A percentile compares a stretch with the other conserved stretches of the same genome.
These are phyloP conservation scores for Ictalurus furcatus DNA, from an alignment of 2,113 vertebrate genomes.

Conservation along the genomic window DNA sequence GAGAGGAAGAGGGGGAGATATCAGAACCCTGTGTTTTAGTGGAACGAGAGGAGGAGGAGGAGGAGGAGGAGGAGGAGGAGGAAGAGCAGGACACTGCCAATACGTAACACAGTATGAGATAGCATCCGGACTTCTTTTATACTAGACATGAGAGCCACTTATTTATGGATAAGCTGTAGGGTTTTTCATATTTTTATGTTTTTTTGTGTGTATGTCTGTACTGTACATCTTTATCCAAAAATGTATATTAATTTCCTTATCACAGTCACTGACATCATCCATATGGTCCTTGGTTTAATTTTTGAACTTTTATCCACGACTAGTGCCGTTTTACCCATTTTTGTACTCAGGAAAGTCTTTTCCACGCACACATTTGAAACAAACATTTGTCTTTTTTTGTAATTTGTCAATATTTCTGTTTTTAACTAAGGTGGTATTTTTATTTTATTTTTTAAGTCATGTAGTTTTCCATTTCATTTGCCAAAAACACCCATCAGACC, in stretches of 20 bases:
- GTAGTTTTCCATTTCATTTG: conserved; percentile 22
- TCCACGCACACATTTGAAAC: conserved; percentile 57
- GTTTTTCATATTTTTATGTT: conserved; percentile 44
- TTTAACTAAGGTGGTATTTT: conserved; percentile 21
- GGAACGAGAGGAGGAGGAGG: conserved; percentile 62
- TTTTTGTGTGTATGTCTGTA: conserved; percentile 21
- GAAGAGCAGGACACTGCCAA: conserved; percentile 74
- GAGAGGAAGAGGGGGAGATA: conserved; percentile 73
- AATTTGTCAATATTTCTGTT: conserved; percentile 55
- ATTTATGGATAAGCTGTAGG: conserved; percentile 49
- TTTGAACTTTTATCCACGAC: conserved; percentile 71
- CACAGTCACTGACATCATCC: conserved; percentile 73
- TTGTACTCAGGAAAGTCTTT: conserved; percentile 95
- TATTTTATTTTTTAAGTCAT: conserved; percentile 43
- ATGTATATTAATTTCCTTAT: conserved; percentile 59
- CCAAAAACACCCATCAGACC: conserved; percentile 20
- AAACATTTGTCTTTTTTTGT: conserved; percentile 26
- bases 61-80: conserved; percentile 76
- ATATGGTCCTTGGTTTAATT: conserved; percentile 59
- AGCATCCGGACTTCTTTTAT: conserved; percentile 63
- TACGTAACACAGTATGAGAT: conserved; percentile 83
- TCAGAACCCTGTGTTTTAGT: conserved; percentile 75
- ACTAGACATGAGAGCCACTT: conserved; percentile 75
- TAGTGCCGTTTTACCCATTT: conserved; percentile 84
- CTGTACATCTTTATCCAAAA: conserved; percentile 37